Evolutionary conservation across 1,140 invertebrate genomes (phyloP).

Genomic region (Asbolus verrucosus): DNA sequence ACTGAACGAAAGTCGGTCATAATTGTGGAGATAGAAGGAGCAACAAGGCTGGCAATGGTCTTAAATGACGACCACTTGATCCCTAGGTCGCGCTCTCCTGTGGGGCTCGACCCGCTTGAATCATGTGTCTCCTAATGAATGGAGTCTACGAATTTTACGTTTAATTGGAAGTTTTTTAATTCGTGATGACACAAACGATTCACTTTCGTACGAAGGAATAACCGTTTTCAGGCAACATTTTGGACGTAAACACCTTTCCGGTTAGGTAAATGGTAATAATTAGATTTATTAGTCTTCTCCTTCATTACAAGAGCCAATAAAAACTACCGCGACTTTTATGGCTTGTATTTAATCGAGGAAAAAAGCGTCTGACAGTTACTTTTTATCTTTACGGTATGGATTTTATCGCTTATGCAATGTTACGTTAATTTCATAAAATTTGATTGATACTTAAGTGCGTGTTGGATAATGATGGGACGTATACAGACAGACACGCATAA

Average conservation of each 20-base stretch:
- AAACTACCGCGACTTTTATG: slow-evolving; percentile 18
- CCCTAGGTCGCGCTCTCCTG: slow-evolving; percentile 32
- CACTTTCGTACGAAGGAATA: neutral
- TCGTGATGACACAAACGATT: neutral
- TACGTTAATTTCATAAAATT: slow-evolving; percentile 29
- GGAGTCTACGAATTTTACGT: slow-evolving; percentile 28
- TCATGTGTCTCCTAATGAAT: slow-evolving; percentile 19
- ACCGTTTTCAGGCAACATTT: neutral
- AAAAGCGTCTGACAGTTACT: slow-evolving; percentile 2
- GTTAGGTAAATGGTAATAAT: slow-evolving; percentile 6
- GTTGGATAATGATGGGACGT: slow-evolving; percentile 9
- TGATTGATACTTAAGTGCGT: slow-evolving; percentile 36
- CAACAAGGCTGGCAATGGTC: slow-evolving; percentile 15
- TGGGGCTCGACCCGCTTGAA: slow-evolving; percentile 17
- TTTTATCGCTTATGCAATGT: slow-evolving; percentile 24
- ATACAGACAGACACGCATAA: too few species aligned
- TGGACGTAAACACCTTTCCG: neutral
- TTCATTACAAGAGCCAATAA: slow-evolving; percentile 7
- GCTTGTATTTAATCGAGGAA: neutral
- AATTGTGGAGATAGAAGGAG: slow-evolving; percentile 17
- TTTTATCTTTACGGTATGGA: slow-evolving; percentile 6
- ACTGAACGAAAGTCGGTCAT: slow-evolving; percentile 19
- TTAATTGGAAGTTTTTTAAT: slow-evolving; percentile 18
- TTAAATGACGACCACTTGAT: slow-evolving; percentile 37
- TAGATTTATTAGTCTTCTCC: slow-evolving; percentile 10